phyloP scores from a whole-genome alignment of 2,888 invertebrate genomes.

The Fragum whitleyi region DNA sequence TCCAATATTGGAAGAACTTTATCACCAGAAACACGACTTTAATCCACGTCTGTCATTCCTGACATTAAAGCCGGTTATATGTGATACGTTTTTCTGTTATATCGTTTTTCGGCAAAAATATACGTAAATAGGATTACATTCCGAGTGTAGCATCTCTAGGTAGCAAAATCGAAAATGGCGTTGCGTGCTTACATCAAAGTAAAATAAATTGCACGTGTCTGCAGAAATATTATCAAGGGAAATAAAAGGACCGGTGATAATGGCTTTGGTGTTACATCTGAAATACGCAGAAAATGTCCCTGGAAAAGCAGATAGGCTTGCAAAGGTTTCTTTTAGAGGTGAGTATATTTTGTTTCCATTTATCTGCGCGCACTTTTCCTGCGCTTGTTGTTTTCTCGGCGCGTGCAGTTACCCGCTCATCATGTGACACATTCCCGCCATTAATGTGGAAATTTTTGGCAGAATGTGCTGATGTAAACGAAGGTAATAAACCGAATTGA shows the following conservation, averaged over 20 bases:
- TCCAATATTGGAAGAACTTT: constrained; percentile 23
- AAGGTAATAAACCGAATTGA: no score
- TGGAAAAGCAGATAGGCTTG: constrained; percentile 82
- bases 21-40: constrained; percentile 5
- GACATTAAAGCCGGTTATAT: constrained; percentile 10
- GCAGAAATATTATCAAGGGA: neutral
- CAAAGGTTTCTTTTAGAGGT: constrained; percentile 90
- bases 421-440: no score
- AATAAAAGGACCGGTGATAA: constrained; percentile 44
- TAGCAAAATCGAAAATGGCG: neutral
- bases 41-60: constrained; percentile 12
- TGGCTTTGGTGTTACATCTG: constrained; percentile 84
- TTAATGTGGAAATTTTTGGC: no score
- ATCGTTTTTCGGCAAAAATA: neutral
- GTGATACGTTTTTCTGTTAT: constrained; percentile 9
- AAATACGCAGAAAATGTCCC: constrained; percentile 84
- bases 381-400: no score
- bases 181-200: neutral
- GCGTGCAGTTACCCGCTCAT: no score
- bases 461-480: no score
- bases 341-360: constrained; percentile 82
- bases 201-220: neutral
- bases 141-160: neutral
- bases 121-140: neutral
- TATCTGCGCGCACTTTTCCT: no score